phyloP scores from a whole-genome alignment of 2,888 invertebrate species.

The Melipona beecheii region DNA sequence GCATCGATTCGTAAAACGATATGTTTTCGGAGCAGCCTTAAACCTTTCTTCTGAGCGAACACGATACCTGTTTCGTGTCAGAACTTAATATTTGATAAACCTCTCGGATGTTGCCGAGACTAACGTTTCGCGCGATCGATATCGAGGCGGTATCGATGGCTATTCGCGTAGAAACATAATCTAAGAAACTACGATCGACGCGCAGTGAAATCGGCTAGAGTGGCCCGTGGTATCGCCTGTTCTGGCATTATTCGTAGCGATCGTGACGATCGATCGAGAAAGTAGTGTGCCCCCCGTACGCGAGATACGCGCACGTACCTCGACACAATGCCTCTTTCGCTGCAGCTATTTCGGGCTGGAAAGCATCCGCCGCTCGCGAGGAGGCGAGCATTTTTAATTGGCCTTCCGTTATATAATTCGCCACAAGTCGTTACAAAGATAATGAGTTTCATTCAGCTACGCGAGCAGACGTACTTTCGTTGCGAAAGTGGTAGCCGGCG shows the following conservation, averaged over 20 bases:
- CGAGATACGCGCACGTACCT: background rate
- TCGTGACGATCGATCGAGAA: constrained; percentile 38
- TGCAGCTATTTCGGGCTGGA: constrained; percentile 1
- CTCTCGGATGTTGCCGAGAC: constrained; percentile 57
- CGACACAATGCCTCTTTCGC: constrained; percentile 12
- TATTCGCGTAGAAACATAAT: constrained; percentile 48
- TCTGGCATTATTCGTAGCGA: constrained; percentile 30
- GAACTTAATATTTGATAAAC: constrained; percentile 61
- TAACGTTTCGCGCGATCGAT: constrained; percentile 60
- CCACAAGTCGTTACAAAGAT: background rate
- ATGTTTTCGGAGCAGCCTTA: constrained; percentile 48
- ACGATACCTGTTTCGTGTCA: constrained; percentile 58
- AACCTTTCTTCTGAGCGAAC: constrained; percentile 50
- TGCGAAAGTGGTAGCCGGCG: background rate
- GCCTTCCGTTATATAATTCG: background rate
- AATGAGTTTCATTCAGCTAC: background rate
- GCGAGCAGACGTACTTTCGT: background rate
- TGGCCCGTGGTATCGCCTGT: constrained; percentile 44
- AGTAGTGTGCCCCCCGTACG: constrained; percentile 23
- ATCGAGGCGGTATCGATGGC: constrained; percentile 54
- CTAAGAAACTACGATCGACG: constrained; percentile 45
- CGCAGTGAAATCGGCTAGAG: constrained; percentile 53
- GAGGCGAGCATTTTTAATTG: background rate
- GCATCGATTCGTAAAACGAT: constrained; percentile 61
- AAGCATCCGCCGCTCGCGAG: background rate